Conservation (phyloP, 2,888 invertebrate species). For the Drosophila neonasuta region DNA sequence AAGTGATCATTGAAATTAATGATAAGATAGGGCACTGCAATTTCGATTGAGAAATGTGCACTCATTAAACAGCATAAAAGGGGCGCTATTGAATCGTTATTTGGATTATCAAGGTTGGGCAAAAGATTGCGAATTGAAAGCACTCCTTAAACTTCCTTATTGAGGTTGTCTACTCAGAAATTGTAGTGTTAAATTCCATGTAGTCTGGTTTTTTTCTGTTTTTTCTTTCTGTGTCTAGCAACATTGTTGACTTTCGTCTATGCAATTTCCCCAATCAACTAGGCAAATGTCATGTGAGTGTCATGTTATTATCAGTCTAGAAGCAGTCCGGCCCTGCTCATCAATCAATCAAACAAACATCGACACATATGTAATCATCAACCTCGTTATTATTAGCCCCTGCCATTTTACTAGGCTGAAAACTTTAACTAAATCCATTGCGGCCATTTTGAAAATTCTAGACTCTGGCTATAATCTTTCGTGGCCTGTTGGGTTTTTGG, state of each 20-base stretch:
- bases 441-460: slow-evolving; percentile 27
- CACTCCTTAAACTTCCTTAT: neutral
- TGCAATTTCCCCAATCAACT: slow-evolving; percentile 34
- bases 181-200: neutral
- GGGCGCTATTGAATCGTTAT: neutral
- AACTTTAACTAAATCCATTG: slow-evolving; percentile 13
- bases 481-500: neutral
- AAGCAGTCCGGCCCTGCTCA: slow-evolving; percentile 14
- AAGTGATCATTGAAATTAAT: neutral
- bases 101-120: neutral
- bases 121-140: neutral
- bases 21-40: slow-evolving; percentile 18
- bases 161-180: neutral
- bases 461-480: slow-evolving; percentile 9
- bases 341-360: slow-evolving; percentile 27
- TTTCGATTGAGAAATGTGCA: neutral
- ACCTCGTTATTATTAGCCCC: slow-evolving; percentile 17
- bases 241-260: slow-evolving; percentile 37
- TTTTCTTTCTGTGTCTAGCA: slow-evolving; percentile 1
- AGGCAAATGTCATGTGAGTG: slow-evolving; percentile 54
- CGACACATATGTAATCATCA: slow-evolving; percentile 33
- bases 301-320: slow-evolving; percentile 47
- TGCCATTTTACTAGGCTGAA: neutral
- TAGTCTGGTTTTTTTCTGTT: slow-evolving; percentile 1
- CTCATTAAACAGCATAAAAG: neutral